A percentile compares a stretch with the other conserved stretches of the same genome.
phyloP scores from a whole-genome alignment of 2,113 vertebrate species.

The Paralichthys olivaceus region DNA sequence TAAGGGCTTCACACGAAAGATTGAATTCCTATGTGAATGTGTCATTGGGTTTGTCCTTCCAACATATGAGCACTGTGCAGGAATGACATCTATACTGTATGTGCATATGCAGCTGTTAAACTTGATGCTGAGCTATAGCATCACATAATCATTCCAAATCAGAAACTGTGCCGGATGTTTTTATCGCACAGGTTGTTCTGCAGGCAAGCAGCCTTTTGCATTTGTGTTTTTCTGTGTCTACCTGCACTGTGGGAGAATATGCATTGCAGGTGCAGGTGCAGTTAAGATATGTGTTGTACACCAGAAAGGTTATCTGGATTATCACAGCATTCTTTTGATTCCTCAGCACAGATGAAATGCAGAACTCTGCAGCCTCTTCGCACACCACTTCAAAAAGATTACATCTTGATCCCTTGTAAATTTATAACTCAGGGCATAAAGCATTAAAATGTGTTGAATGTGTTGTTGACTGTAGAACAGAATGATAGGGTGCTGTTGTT shows the following conservation, averaged over 20 bases:
- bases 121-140: neutral
- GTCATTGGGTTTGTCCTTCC: slow-evolving; percentile 30
- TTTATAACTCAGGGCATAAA: too few relatives aligned
- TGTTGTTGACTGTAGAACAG: neutral
- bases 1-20: slow-evolving; percentile 27
- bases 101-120: neutral
- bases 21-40: slow-evolving; percentile 43
- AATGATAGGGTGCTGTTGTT: neutral
- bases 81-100: neutral
- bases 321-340: slow-evolving; percentile 47
- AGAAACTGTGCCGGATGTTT: neutral
- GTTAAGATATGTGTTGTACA: slow-evolving; percentile 35
- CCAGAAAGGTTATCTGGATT: slow-evolving; percentile 15
- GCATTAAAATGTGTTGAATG: neutral
- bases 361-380: slow-evolving; percentile 1
- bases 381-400: neutral
- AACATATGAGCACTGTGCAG: slow-evolving; percentile 5
- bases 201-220: neutral
- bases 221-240: neutral
- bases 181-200: neutral
- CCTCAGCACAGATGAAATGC: slow-evolving; percentile 33
- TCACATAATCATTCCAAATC: neutral
- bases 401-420: neutral
- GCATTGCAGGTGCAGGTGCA: slow-evolving; percentile 18
- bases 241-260: neutral